These are phyloP conservation scores for Upupa epops DNA, from an alignment of 2,113 vertebrate species.

Conservation along the genomic window DNA sequence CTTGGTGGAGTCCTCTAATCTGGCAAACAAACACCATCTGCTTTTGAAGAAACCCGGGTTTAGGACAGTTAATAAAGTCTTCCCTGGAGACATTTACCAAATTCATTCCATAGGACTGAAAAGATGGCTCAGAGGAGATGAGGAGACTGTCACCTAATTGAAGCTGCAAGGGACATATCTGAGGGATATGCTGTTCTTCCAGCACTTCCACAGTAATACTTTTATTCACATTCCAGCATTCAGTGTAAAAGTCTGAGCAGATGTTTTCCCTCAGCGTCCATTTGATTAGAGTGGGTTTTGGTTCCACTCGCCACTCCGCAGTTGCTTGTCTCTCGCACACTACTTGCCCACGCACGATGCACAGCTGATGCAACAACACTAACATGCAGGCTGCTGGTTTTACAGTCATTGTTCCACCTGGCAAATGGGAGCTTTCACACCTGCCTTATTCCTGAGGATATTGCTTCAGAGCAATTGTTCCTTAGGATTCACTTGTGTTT, in stretches of 20 bases:
- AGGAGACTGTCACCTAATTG: slow-evolving; percentile 81
- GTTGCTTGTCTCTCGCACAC: slow-evolving; percentile 65
- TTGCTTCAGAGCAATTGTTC: not conserved
- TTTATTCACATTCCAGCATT: slow-evolving; percentile 73
- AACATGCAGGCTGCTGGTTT: not conserved
- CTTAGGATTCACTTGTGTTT: not conserved
- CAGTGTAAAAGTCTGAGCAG: slow-evolving; percentile 62
- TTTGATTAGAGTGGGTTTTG: slow-evolving; percentile 64
- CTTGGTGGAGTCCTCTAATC: slow-evolving; percentile 66
- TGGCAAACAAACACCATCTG: slow-evolving; percentile 73
- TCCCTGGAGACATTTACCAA: slow-evolving; percentile 79
- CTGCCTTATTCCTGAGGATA: not conserved
- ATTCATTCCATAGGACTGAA: slow-evolving; percentile 76
- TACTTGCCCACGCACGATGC: slow-evolving; percentile 32
- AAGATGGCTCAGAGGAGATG: slow-evolving; percentile 73
- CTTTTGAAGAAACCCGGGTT: slow-evolving; percentile 25
- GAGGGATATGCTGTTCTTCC: slow-evolving; percentile 59
- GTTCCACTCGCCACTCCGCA: slow-evolving; percentile 72
- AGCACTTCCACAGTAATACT: not conserved
- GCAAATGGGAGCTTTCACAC: not conserved
- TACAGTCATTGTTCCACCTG: not conserved
- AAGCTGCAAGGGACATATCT: slow-evolving; percentile 84
- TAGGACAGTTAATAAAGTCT: slow-evolving; percentile 77
- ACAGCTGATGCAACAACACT: slow-evolving; percentile 2
- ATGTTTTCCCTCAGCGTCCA: slow-evolving; percentile 78